phyloP scores from a whole-genome alignment of 2,888 invertebrate genomes.

The Yponomeuta sedellus region DNA sequence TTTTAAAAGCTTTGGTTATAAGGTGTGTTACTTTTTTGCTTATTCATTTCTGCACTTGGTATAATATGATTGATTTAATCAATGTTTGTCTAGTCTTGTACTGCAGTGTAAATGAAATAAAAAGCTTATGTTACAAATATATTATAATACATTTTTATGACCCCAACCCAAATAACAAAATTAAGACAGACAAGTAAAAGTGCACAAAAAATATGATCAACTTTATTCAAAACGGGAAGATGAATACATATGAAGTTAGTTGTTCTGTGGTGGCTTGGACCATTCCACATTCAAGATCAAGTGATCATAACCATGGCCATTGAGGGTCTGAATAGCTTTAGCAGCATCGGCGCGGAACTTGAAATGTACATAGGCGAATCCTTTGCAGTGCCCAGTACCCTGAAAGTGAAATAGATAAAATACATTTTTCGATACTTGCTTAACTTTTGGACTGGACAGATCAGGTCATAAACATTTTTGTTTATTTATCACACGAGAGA shows the following conservation, averaged over 20 bases:
- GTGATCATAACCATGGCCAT: slow-evolving; percentile 98
- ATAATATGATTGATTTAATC: slow-evolving; percentile 2
- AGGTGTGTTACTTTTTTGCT: background rate
- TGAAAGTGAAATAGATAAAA: slow-evolving; percentile 38
- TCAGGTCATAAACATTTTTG: no score
- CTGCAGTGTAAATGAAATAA: background rate
- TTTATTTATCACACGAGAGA: no score
- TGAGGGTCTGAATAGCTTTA: slow-evolving; percentile 90
- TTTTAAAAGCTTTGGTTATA: background rate
- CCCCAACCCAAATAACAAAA: background rate
- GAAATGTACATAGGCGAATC: slow-evolving; percentile 99
- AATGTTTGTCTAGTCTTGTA: slow-evolving; percentile 5
- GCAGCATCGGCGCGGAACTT: slow-evolving; percentile 93
- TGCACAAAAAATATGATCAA: slow-evolving; percentile 4
- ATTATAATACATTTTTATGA: background rate
- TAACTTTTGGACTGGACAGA: background rate
- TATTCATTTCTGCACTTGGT: background rate
- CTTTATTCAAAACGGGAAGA: slow-evolving; percentile 14
- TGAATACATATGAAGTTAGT: slow-evolving; percentile 28
- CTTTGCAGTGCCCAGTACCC: slow-evolving; percentile 91
- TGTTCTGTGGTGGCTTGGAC: slow-evolving; percentile 89
- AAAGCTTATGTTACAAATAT: background rate
- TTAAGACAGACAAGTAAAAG: background rate
- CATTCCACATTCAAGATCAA: slow-evolving; percentile 99
- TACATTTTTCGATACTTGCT: background rate